Percentiles rank a stretch among this genome's conserved stretches.
phyloP scores from a whole-genome alignment of 2,797 vertebrate genomes.

The Notolabrus celidotus region DNA sequence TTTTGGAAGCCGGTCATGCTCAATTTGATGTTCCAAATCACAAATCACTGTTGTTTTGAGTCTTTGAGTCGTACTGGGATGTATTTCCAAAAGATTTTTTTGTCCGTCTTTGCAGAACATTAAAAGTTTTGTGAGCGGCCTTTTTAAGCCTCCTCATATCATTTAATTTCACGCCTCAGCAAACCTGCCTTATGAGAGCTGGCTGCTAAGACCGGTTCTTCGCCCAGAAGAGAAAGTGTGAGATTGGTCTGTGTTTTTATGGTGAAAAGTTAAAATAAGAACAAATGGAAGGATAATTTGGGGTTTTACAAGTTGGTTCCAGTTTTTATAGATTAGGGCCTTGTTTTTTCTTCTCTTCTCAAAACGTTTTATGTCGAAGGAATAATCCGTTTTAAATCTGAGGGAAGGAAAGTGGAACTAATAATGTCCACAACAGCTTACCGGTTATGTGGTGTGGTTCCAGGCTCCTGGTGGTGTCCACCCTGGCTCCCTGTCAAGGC shows the following conservation, averaged over 20 bases:
- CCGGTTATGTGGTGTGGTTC: background rate
- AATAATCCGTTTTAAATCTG: background rate
- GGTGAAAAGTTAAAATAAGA: slow-evolving; percentile 10
- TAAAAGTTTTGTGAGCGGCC: slow-evolving; percentile 38
- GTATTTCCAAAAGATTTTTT: slow-evolving; percentile 32
- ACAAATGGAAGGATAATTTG: slow-evolving; percentile 3
- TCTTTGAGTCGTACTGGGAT: slow-evolving; percentile 31
- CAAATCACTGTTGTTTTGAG: slow-evolving; percentile 33
- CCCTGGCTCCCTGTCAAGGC: background rate
- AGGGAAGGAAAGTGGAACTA: background rate
- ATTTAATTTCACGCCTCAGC: slow-evolving; percentile 25
- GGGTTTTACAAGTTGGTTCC: slow-evolving; percentile 16
- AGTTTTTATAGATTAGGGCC: background rate
- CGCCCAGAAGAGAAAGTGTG: slow-evolving; percentile 3
- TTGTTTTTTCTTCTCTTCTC: slow-evolving; percentile 2
- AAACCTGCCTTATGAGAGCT: slow-evolving; percentile 13
- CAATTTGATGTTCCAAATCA: slow-evolving; percentile 22
- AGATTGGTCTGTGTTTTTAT: slow-evolving; percentile 3
- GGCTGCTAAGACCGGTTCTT: slow-evolving; percentile 1
- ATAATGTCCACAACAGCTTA: background rate
- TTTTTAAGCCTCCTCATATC: slow-evolving; percentile 9
- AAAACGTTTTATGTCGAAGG: background rate
- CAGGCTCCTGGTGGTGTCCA: background rate
- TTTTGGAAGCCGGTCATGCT: slow-evolving; percentile 17
- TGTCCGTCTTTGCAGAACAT: slow-evolving; percentile 21